Conservation (phyloP, 2,113 vertebrate species). For the Micronycteris hirsuta region DNA sequence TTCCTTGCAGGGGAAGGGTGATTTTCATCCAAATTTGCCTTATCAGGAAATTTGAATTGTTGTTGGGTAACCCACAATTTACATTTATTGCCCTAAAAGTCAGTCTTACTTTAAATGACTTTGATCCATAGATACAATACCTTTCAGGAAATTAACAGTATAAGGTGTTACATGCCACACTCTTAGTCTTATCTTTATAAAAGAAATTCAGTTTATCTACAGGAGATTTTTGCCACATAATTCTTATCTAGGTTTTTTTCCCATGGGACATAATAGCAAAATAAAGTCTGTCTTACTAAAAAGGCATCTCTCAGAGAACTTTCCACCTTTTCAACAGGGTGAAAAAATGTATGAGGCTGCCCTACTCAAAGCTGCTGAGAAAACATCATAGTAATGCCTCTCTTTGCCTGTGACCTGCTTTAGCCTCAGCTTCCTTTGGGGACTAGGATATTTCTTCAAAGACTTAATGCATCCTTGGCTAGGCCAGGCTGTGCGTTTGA, state of each 20-base stretch:
- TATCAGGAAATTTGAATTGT: neutral
- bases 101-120: neutral
- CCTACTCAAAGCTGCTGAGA: neutral
- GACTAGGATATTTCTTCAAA: neutral
- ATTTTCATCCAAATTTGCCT: neutral
- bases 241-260: neutral
- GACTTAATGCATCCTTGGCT: slow-evolving; percentile 19
- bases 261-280: neutral
- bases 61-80: neutral
- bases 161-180: neutral
- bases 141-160: neutral
- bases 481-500: slow-evolving; percentile 15
- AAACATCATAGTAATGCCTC: neutral
- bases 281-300: neutral
- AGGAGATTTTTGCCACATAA: neutral
- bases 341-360: neutral
- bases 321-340: neutral
- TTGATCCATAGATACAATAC: neutral
- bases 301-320: neutral
- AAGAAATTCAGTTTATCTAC: neutral
- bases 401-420: fast-evolving
- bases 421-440: slow-evolving; percentile 34
- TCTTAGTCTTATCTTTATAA: neutral
- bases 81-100: neutral
- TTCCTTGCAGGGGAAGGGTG: neutral